Evolutionary conservation across 30 jellyfish, hydroid and myxozoan species (phyloP).

Genomic region (Pelagia noctiluca): DNA sequence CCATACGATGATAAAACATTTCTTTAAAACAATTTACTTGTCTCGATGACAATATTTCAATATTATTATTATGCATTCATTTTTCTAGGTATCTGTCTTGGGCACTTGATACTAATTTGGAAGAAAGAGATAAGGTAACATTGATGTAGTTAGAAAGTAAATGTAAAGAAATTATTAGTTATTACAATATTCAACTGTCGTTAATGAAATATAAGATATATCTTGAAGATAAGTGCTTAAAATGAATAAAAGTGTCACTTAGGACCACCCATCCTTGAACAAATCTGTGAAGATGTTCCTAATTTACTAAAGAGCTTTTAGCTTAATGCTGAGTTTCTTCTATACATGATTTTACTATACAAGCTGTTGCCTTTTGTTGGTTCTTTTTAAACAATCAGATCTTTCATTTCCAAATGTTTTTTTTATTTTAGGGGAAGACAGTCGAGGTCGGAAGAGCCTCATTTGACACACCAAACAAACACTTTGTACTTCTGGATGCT

Average conservation of each 20-base stretch:
- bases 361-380: not conserved
- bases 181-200: too few relatives aligned
- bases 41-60: too few relatives aligned
- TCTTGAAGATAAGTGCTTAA: too few relatives aligned
- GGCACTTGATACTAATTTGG: slow-evolving; percentile 99
- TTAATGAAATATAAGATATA: too few relatives aligned
- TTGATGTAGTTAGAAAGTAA: not conserved
- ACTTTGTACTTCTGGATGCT: slow-evolving; percentile 98
- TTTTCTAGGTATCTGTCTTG: slow-evolving; percentile 95
- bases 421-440: slow-evolving; percentile 93
- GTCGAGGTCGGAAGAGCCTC: slow-evolving; percentile 99
- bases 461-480: slow-evolving; percentile 97
- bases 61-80: not conserved
- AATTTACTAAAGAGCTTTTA: too few relatives aligned
- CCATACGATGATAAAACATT: too few relatives aligned
- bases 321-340: too few relatives aligned
- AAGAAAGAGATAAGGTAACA: slow-evolving; percentile 98
- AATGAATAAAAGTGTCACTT: too few relatives aligned
- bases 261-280: too few relatives aligned
- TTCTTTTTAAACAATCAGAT: not conserved
- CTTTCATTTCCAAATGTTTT: not conserved
- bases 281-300: too few relatives aligned
- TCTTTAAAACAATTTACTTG: too few relatives aligned
- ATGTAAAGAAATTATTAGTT: not conserved
- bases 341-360: not conserved